Percentiles rank a stretch among this genome's conserved stretches.
phyloP scores from a whole-genome alignment of 1,140 invertebrate species.

The Bombus sylvicola region DNA sequence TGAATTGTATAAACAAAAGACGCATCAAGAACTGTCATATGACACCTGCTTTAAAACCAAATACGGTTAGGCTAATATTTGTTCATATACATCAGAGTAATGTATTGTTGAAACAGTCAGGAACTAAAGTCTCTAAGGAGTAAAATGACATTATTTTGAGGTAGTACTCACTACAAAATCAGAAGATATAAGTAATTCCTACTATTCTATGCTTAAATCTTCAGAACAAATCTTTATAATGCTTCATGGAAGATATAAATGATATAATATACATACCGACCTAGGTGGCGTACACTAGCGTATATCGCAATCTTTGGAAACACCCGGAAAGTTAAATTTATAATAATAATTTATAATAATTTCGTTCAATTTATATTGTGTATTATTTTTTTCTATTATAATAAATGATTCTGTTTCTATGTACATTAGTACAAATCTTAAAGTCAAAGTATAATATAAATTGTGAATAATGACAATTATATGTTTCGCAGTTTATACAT shows the following conservation, averaged over 20 bases:
- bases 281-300: conserved; percentile 15
- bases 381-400: neutral
- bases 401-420: no score
- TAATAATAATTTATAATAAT: neutral
- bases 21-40: conserved; percentile 26
- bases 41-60: conserved; percentile 47
- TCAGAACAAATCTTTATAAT: conserved; percentile 48
- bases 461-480: neutral
- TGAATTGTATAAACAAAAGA: conserved; percentile 17
- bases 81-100: neutral
- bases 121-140: neutral
- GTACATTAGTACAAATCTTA: neutral
- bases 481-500: neutral
- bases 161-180: conserved; percentile 38
- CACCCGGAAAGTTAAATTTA: conserved; percentile 8
- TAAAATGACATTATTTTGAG: neutral
- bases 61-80: conserved; percentile 26
- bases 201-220: conserved; percentile 36
- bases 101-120: neutral
- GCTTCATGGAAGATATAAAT: conserved; percentile 24
- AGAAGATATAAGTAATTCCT: conserved; percentile 16
- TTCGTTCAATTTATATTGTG: no score
- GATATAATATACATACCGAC: neutral
- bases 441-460: neutral
- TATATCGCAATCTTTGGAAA: conserved; percentile 19